Conservation (phyloP, 2,888 invertebrate species). For the Tenthredo scrophulariae region DNA sequence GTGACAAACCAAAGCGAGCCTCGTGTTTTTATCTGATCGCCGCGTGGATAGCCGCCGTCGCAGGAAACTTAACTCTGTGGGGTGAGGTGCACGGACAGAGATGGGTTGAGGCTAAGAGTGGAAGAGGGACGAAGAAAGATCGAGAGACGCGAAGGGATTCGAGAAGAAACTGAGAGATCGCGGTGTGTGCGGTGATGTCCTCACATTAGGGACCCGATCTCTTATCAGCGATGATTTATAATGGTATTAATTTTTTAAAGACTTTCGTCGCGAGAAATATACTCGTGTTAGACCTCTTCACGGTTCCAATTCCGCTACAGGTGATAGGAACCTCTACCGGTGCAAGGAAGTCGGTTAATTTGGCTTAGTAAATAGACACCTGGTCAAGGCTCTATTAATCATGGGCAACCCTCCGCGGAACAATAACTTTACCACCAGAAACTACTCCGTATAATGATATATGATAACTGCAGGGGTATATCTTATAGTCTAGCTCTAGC, state of each 20-base stretch:
- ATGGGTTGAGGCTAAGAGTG: constrained; percentile 22
- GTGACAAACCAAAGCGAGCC: constrained; percentile 68
- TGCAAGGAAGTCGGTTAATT: constrained; percentile 26
- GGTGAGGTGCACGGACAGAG: constrained; percentile 58
- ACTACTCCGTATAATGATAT: constrained; percentile 1
- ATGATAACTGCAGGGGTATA: background rate
- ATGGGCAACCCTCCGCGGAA: constrained; percentile 6
- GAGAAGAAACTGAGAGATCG: constrained; percentile 43
- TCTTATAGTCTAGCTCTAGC: background rate
- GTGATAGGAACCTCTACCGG: constrained; percentile 24
- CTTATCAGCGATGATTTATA: constrained; percentile 69
- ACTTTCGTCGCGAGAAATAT: constrained; percentile 64
- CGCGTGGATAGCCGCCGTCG: constrained; percentile 64
- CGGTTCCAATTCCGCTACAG: constrained; percentile 40
- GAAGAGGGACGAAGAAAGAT: constrained; percentile 48
- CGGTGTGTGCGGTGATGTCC: constrained; percentile 64
- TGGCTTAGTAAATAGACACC: constrained; percentile 46
- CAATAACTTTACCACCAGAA: background rate
- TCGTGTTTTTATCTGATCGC: constrained; percentile 66
- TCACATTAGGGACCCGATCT: constrained; percentile 70
- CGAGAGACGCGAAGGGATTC: constrained; percentile 61
- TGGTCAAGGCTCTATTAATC: constrained; percentile 21
- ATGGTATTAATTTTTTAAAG: constrained; percentile 67
- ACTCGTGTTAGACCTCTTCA: constrained; percentile 35
- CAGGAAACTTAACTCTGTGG: constrained; percentile 63